Evolutionary conservation across 1,140 invertebrate genomes (phyloP), one percentile per base, ranked within the genome.

Genomic region (Battus philenor): DNA sequence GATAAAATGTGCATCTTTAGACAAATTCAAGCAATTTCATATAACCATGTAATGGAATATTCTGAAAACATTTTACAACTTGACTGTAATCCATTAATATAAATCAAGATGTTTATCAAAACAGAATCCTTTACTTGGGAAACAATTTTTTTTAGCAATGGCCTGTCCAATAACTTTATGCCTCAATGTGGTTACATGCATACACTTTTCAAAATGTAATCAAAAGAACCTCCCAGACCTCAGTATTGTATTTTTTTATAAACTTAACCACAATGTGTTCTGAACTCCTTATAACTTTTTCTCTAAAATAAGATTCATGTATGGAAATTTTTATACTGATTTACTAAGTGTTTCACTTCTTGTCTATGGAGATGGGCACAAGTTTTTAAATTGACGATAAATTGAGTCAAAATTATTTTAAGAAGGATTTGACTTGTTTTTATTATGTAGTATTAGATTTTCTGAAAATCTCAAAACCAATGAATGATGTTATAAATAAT

Each of bases 231-330:
- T 48, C 47, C 33, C 52, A 55, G 59, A 72, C 60, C 67, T 67
- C 65, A 67, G 59, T 57, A 59, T 66, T 69, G 39, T 34, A 39
- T 59, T 47, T 39, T 48, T 20, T 55, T 17, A 43, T 9, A 15
- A 50, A 52, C n/a, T 24, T 38, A 41, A 69, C 70, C 70, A 58
- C 34, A 47, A 70, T 74, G 75, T 79, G 75, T 76, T 79, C 68
- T 60, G 63, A 56, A 39, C 13, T 24, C 18, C 34, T 17, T 16
- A 39, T 8, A 1, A 39, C n/a, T 13, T 39, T 13, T 33, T 16
- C 8, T 39, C 7, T 9, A 39, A 15, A 27, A 3, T 11, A 12
- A 38, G 11, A 38, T 38, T 38, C 8, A 17, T 17, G 27, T 27
- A 26, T 38, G 11, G 11, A 38, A 24, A 24, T 30, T 26, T 39